Evolutionary conservation across 2,888 invertebrate genomes (phyloP).

Genomic region (Dasysyrphus tricinctus): DNA sequence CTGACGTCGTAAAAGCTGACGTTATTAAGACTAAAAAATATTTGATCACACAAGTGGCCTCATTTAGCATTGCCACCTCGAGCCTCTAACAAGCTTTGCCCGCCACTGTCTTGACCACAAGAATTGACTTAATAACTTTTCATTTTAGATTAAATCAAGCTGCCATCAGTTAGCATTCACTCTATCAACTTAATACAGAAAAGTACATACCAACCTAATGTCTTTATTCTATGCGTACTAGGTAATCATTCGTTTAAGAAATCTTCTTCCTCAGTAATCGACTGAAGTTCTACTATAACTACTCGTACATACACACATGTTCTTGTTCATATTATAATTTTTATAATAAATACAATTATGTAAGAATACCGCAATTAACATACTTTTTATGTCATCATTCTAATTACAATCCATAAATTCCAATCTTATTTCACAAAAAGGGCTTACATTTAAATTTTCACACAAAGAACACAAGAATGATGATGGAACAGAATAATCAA

Average conservation of each 20-base stretch:
- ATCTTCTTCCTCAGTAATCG: background rate
- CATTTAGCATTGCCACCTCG: no score
- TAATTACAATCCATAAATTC: slow-evolving; percentile 16
- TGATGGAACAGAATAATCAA: slow-evolving; percentile 13
- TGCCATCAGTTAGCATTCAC: no score
- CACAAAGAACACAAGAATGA: background rate
- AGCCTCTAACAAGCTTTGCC: no score
- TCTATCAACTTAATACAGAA: no score
- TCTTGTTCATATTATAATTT: background rate
- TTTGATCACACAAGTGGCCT: no score
- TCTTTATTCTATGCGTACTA: background rate
- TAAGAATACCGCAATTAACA: background rate
- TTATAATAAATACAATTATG: background rate
- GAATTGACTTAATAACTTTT: no score
- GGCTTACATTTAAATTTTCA: background rate
- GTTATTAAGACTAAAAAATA: no score
- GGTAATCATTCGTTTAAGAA: background rate
- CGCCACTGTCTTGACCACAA: no score
- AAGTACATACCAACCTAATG: background rate
- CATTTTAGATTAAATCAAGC: no score
- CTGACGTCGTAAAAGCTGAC: no score
- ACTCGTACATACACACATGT: background rate
- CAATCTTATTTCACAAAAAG: slow-evolving; percentile 12
- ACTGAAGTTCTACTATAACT: background rate
- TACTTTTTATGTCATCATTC: slow-evolving; percentile 1